phyloP scores from a whole-genome alignment of 2,797 vertebrate genomes.

The Lepidocolaptes lacrymiger region DNA sequence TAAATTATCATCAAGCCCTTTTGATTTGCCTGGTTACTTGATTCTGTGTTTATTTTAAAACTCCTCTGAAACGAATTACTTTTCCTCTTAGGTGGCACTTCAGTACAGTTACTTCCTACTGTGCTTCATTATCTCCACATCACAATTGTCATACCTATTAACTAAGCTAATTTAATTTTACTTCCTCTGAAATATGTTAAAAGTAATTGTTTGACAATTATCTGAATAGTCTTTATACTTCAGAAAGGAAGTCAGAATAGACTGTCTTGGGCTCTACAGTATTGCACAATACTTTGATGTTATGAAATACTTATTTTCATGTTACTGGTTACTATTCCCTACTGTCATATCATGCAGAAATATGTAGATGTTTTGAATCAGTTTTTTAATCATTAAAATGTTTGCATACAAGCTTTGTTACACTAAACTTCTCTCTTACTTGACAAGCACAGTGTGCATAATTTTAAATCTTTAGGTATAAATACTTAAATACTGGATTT shows the following conservation, averaged over 20 bases:
- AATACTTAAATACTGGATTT: too few relatives aligned
- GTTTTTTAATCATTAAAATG: not conserved
- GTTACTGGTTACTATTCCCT: not conserved
- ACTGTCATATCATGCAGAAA: not conserved
- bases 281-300: not conserved
- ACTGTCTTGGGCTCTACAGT: not conserved
- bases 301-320: not conserved
- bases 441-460: not conserved
- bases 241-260: not conserved
- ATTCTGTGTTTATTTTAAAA: slow-evolving; percentile 31
- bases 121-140: slow-evolving; percentile 48
- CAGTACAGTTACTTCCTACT: slow-evolving; percentile 19
- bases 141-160: not conserved
- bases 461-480: not conserved
- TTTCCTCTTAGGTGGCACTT: slow-evolving; percentile 28
- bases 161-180: slow-evolving; percentile 35
- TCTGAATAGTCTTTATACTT: not conserved
- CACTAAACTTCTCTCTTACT: not conserved
- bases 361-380: not conserved
- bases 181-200: slow-evolving; percentile 16
- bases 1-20: not conserved
- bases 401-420: not conserved
- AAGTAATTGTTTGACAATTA: slow-evolving; percentile 47
- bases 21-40: not conserved
- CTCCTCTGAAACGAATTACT: not conserved